Percentiles rank a stretch among this genome's conserved stretches.
Conservation (phyloP, 2,113 vertebrate genomes). For the Toxotes chatareus region DNA sequence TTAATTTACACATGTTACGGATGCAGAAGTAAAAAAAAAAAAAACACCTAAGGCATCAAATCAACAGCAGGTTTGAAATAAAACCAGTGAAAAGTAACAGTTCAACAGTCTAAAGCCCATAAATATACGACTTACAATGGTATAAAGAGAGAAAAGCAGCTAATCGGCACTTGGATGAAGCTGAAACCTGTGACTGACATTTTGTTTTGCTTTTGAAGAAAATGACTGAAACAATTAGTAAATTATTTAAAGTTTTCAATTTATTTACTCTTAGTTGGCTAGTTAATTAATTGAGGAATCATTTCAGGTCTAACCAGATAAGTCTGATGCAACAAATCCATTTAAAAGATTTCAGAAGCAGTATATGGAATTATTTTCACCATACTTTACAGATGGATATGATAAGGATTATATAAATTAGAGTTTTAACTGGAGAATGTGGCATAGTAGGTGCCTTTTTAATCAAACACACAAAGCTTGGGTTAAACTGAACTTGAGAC, state of each 20-base stretch:
- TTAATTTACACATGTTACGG: conserved; percentile 27
- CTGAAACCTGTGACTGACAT: background rate
- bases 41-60: conserved; percentile 9
- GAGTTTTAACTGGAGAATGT: background rate
- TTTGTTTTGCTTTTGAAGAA: background rate
- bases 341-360: background rate
- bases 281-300: background rate
- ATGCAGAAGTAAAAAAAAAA: background rate
- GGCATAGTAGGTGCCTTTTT: background rate
- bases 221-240: background rate
- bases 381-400: background rate
- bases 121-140: background rate
- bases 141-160: background rate
- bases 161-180: background rate
- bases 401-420: background rate
- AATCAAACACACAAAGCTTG: background rate
- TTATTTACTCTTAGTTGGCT: background rate
- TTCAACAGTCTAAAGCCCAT: background rate
- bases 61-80: conserved; percentile 13
- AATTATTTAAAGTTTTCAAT: background rate
- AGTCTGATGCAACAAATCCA: background rate
- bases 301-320: background rate
- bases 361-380: background rate
- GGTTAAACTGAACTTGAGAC: background rate
- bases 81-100: background rate